A percentile compares a stretch with the other conserved stretches of the same genome.
Evolutionary conservation across 2,113 vertebrate species (phyloP).

Genomic region (Porphyrio hochstetteri): DNA sequence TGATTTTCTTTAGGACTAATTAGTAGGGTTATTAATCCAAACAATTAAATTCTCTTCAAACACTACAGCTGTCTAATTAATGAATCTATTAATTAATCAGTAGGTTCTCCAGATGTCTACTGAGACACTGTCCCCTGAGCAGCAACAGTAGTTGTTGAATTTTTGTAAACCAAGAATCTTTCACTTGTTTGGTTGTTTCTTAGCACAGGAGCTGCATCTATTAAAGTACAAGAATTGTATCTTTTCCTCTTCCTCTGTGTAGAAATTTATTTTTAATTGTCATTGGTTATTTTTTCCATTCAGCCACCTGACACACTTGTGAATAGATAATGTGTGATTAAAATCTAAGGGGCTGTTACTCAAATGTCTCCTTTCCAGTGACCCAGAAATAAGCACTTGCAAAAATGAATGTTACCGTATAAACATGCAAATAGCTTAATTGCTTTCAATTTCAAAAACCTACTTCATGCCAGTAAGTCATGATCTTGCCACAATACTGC

Average conservation of each 20-base stretch:
- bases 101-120: conserved; percentile 71
- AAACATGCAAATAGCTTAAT: neutral
- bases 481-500: neutral
- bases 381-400: conserved; percentile 15
- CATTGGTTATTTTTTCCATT: conserved; percentile 41
- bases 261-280: conserved; percentile 64
- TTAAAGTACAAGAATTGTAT: conserved; percentile 2
- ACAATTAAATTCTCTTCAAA: conserved; percentile 75
- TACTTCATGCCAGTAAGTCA: conserved; percentile 33
- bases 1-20: conserved; percentile 76
- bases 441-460: conserved; percentile 7
- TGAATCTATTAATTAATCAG: conserved; percentile 77
- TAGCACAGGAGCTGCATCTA: conserved; percentile 24
- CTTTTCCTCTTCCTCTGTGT: conserved; percentile 41
- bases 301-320: neutral
- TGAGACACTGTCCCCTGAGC: conserved; percentile 68
- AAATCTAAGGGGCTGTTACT: conserved; percentile 60
- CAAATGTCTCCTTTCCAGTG: conserved; percentile 4
- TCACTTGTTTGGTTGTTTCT: conserved; percentile 15
- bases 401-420: conserved; percentile 20
- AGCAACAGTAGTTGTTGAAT: conserved; percentile 5
- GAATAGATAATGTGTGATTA: conserved; percentile 52
- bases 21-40: conserved; percentile 78
- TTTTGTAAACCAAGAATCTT: conserved; percentile 42
- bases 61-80: conserved; percentile 73